Evolutionary conservation across 1,140 invertebrate genomes (phyloP).

Genomic region (Portunus trituberculatus): DNA sequence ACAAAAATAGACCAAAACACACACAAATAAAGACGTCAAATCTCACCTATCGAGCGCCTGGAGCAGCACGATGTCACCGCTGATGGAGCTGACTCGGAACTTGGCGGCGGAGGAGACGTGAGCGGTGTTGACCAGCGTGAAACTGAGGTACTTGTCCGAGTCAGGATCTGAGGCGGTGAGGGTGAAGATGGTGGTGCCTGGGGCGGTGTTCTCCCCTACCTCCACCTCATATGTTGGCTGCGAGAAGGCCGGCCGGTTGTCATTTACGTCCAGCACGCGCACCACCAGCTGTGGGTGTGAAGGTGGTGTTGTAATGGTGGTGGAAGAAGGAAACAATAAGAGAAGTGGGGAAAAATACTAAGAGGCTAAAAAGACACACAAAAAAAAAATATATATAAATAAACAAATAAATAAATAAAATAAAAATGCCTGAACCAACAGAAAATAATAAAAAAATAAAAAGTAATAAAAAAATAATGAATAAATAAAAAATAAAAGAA

Average conservation of each 20-base stretch:
- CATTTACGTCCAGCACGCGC: constrained; percentile 89
- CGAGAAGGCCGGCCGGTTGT: constrained; percentile 86
- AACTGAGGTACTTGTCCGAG: constrained; percentile 87
- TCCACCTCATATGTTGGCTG: constrained; percentile 79
- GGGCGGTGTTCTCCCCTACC: constrained; percentile 80
- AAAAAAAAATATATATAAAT: too few relatives aligned
- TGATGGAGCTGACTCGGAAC: constrained; percentile 91
- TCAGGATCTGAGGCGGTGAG: constrained; percentile 87
- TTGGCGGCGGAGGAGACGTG: constrained; percentile 87
- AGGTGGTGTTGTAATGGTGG: neutral
- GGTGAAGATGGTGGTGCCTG: constrained; percentile 81
- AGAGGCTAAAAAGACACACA: too few relatives aligned
- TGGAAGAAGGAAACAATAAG: too few relatives aligned
- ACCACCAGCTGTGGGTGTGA: constrained; percentile 39
- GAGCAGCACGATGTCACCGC: constrained; percentile 87
- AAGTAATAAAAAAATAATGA: too few relatives aligned
- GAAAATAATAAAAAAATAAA: too few relatives aligned
- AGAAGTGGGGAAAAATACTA: too few relatives aligned
- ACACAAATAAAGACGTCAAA: constrained; percentile 18
- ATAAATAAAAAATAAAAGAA: too few relatives aligned
- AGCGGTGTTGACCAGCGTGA: constrained; percentile 88
- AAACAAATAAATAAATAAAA: too few relatives aligned
- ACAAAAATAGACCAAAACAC: too few relatives aligned
- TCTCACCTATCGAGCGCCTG: constrained; percentile 86
- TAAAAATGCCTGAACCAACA: too few relatives aligned